A percentile compares a stretch with the other conserved stretches of the same genome.
phyloP scores from a whole-genome alignment of 2,888 invertebrate species.

The Callinectes sapidus region DNA sequence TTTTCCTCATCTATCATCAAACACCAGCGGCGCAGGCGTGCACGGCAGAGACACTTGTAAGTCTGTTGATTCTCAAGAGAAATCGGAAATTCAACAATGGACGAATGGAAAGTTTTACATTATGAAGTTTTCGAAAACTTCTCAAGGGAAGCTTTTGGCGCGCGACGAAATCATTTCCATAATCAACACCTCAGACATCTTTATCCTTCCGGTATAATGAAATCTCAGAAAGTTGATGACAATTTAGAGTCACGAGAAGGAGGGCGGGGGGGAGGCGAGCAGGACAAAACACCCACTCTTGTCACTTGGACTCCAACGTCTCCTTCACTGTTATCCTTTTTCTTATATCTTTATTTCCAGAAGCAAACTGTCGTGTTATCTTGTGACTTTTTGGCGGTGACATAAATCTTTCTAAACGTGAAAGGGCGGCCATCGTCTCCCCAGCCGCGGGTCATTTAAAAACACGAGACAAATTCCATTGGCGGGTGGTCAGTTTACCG shows the following conservation, averaged over 20 bases:
- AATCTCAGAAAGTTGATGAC: neutral
- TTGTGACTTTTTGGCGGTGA: neutral
- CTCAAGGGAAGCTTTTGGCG: neutral
- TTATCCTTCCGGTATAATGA: conserved; percentile 2
- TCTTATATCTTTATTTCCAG: neutral
- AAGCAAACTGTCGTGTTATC: neutral
- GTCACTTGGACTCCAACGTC: neutral
- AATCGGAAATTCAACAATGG: conserved; percentile 14
- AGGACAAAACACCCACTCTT: neutral
- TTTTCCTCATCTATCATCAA: neutral
- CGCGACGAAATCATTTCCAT: conserved; percentile 14
- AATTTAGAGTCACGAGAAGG: neutral
- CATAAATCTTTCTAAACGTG: neutral
- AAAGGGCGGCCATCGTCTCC: neutral
- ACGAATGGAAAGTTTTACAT: neutral
- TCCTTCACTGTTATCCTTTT: neutral
- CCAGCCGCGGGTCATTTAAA: neutral
- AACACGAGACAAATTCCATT: neutral
- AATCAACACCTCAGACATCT: conserved; percentile 9
- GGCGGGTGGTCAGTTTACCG: neutral
- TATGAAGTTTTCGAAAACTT: conserved; percentile 19
- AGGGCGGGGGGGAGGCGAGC: neutral
- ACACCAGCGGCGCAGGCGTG: neutral
- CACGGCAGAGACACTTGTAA: neutral
- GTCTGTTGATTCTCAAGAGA: neutral